A percentile compares a stretch with the other conserved stretches of the same genome.
These are phyloP conservation scores for Piliocolobus tephrosceles DNA, from an alignment of 2,113 vertebrate species.

Conservation along the genomic window DNA sequence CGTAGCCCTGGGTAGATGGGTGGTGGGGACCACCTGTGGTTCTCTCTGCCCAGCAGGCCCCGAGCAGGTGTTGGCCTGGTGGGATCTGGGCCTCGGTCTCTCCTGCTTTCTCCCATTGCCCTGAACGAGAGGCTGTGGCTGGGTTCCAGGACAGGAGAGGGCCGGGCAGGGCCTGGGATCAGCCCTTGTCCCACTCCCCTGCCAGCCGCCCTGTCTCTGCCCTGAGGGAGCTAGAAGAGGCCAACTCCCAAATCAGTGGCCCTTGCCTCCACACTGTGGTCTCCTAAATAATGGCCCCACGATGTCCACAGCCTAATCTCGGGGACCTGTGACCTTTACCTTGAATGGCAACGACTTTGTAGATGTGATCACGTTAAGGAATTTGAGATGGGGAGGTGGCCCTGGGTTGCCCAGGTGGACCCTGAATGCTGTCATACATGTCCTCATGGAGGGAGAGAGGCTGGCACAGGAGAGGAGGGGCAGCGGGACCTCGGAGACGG, in stretches of 20 bases:
- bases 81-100: too few relatives aligned
- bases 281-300: background rate
- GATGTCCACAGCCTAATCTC: background rate
- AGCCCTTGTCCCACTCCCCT: background rate
- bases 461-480: background rate
- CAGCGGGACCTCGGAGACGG: background rate
- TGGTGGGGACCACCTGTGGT: too few relatives aligned
- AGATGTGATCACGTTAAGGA: too few relatives aligned
- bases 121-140: rapidly evolving
- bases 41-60: background rate
- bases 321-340: too few relatives aligned
- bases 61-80: background rate
- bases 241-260: background rate
- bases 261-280: background rate
- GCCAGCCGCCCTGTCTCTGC: background rate
- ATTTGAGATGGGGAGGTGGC: background rate
- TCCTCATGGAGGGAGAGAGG: too few relatives aligned
- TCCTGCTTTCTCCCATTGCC: background rate
- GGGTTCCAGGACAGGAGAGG: background rate
- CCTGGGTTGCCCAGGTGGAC: background rate
- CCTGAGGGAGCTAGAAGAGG: background rate
- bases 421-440: background rate
- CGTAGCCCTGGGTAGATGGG: too few relatives aligned
- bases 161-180: background rate
- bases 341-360: too few relatives aligned